Evolutionary conservation across 2,113 vertebrate species (phyloP).

Genomic region (Zapus hudsonius): DNA sequence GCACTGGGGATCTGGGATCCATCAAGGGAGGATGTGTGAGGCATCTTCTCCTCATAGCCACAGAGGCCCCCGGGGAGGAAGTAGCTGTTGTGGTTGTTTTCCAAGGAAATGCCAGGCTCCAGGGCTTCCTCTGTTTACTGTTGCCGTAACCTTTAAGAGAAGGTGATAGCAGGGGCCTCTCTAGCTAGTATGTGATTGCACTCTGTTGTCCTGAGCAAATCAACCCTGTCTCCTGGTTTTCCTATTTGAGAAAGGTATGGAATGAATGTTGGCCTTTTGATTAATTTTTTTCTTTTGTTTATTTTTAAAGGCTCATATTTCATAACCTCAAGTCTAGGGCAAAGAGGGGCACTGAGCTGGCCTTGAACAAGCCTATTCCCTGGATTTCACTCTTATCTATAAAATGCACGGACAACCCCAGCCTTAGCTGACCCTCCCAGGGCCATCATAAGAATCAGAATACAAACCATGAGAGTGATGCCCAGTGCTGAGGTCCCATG

Average conservation of each 20-base stretch:
- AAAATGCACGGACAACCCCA: neutral
- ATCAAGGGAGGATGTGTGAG: neutral
- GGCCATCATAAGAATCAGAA: neutral
- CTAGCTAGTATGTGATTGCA: neutral
- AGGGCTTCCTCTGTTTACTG: neutral
- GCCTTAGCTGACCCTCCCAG: neutral
- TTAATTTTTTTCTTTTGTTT: neutral
- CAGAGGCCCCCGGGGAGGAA: neutral
- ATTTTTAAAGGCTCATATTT: conserved; percentile 47
- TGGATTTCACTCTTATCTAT: neutral
- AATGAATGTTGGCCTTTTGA: neutral
- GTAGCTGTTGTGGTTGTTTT: neutral
- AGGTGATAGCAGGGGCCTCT: neutral
- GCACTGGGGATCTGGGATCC: neutral
- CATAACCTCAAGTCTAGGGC: neutral
- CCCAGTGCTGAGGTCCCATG: neutral
- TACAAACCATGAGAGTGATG: neutral
- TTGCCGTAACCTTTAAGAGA: neutral
- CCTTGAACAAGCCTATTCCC: neutral
- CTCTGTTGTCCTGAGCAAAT: neutral
- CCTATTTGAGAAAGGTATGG: neutral
- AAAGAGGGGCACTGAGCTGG: neutral
- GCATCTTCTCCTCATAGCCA: neutral
- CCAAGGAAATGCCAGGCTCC: neutral
- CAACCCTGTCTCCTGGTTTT: neutral